Conservation (phyloP, 37 sponge, comb jelly and placozoan genomes). For the Ianthella basta region DNA sequence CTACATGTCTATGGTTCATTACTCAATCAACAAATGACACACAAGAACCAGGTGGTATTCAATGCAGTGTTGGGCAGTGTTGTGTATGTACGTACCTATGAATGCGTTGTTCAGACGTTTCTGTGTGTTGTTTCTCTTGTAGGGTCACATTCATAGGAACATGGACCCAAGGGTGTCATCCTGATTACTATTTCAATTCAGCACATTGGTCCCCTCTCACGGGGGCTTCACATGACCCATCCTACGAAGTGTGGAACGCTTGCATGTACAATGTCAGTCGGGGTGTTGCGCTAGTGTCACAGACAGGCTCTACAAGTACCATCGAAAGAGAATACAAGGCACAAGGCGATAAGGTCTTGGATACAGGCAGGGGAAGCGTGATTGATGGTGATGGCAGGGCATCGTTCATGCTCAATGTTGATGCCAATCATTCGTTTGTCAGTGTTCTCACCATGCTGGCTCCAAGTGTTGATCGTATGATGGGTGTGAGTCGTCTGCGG, state of each 20-base stretch:
- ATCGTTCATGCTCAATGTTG: background rate
- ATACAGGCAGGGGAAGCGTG: conserved; percentile 13
- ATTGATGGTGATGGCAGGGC: conserved; percentile 22
- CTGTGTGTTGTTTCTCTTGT: no score
- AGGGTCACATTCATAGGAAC: conserved; percentile 44
- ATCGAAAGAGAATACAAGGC: conserved; percentile 37
- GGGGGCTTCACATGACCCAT: conserved; percentile 49
- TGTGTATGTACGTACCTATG: no score
- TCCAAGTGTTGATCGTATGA: conserved; percentile 43
- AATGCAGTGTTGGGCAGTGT: no score
- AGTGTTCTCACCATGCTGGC: conserved; percentile 40
- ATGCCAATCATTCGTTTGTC: conserved; percentile 30
- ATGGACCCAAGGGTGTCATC: conserved; percentile 41
- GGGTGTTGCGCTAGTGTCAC: conserved; percentile 52
- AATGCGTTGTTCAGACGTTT: no score
- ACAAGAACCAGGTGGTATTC: no score
- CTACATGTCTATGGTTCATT: no score
- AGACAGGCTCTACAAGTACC: conserved; percentile 9
- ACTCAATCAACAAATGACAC: no score
- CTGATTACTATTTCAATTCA: conserved; percentile 27
- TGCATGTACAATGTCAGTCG: conserved; percentile 45
- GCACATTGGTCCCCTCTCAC: conserved; percentile 68
- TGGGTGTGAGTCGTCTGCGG: conserved; percentile 51
- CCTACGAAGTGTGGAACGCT: conserved; percentile 54
- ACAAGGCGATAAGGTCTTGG: conserved; percentile 25